Evolutionary conservation across 2,797 vertebrate genomes (phyloP).

Genomic region (Poeciliopsis infans): DNA sequence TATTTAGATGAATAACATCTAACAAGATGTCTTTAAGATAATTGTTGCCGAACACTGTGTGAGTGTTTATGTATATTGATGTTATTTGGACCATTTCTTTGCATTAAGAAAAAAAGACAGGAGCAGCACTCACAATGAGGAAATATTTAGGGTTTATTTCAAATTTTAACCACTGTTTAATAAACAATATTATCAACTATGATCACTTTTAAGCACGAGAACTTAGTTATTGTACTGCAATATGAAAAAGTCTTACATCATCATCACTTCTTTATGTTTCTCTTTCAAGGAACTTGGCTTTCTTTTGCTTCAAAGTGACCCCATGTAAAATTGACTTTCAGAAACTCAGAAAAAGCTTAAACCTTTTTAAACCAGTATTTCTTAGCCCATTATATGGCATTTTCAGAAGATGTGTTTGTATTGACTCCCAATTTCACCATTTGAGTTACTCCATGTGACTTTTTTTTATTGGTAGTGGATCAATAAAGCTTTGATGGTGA

Average conservation of each 20-base stretch:
- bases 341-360: neutral
- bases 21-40: neutral
- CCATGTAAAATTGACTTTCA: neutral
- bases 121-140: neutral
- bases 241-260: neutral
- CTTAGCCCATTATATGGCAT: neutral
- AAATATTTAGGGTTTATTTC: neutral
- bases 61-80: neutral
- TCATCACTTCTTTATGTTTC: neutral
- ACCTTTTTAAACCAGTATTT: neutral
- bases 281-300: neutral
- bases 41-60: neutral
- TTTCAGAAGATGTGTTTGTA: neutral
- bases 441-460: neutral
- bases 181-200: neutral
- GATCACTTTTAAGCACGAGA: neutral
- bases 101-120: neutral
- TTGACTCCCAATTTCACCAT: neutral
- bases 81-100: neutral
- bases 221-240: neutral
- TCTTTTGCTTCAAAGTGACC: neutral
- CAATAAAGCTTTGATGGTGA: constrained; percentile 27
- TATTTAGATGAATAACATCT: neutral
- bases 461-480: constrained; percentile 33
- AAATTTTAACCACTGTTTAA: neutral